Base-by-base conservation (phyloP, 2,113 vertebrate species). In the Lampris incognitus region DNA sequence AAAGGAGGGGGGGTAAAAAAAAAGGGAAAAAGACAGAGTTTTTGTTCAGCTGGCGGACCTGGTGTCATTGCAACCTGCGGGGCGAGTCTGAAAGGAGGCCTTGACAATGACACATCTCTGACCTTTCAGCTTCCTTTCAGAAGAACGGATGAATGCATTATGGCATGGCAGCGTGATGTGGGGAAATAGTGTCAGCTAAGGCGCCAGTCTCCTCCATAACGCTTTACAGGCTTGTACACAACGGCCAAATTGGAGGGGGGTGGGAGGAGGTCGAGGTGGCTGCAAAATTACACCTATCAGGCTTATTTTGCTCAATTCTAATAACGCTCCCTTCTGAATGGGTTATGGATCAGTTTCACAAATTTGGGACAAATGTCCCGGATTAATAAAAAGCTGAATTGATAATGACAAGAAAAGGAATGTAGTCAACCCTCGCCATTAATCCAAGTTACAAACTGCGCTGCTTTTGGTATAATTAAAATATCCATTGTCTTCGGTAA, bases 71-170 rank as follows among this genome's bases (percentile, higher is more conserved):
- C 79, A 84, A 76, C 82, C 73, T 78, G 70, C 36, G 40, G 61
- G 40, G 50, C 57, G 59, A 57, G 74, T 85, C 75, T 78, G 78
- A 84, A 84, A 79, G 38, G 57, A n/a, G 36, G 38, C 72, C 79
- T 2, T 66, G 79, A 83, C 72, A 70, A 78, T 85, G 88, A 90
- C 88, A 66, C 78, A 90, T 87, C 70, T 82, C 74, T 88, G 88
- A 91, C 92, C 89, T 93, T 93, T 92, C 36, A 41, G 50, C 72
- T 82, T 74, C 54, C 52, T 70, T 74, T 24, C 60, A 84, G 81
- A 79, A 81, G 82, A 83, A 88, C 69, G 50, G 87, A 89, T 91
- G 76, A 75, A 79, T 9, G 65, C 48, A 54, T 66, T 9, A 8
- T 11, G 59, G 50, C 39, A 48, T 10, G 42, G 10, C 66, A 75